A percentile compares a stretch with the other conserved stretches of the same genome.
Evolutionary conservation across 2,113 vertebrate species (phyloP).

Genomic region (Tychaedon coryphoeus): DNA sequence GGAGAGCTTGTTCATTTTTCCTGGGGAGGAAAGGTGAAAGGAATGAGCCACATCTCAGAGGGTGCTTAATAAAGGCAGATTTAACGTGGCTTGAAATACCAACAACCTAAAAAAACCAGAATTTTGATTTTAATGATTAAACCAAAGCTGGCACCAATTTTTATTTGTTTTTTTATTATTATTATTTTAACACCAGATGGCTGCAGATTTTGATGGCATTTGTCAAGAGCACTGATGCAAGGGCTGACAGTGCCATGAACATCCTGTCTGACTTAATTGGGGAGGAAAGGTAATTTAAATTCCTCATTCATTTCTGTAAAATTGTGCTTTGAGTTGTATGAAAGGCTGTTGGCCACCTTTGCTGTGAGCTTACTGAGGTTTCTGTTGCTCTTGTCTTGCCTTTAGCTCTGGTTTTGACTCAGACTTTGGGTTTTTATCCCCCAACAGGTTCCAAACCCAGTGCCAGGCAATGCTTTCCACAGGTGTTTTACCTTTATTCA

Average conservation of each 20-base stretch:
- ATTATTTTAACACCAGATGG: slow-evolving; percentile 73
- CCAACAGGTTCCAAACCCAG: slow-evolving; percentile 77
- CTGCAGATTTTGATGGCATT: slow-evolving; percentile 76
- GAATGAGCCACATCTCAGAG: not conserved
- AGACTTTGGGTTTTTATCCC: not conserved
- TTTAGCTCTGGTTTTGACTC: not conserved
- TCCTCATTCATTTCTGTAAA: not conserved
- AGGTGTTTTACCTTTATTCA: slow-evolving; percentile 58
- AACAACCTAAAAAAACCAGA: not conserved
- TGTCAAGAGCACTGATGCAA: slow-evolving; percentile 56
- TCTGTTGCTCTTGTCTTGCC: not conserved
- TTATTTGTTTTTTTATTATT: not conserved
- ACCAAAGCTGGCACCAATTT: not conserved
- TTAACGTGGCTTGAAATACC: not conserved
- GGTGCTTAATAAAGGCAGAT: not conserved
- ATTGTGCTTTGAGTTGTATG: not conserved
- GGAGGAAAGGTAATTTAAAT: slow-evolving; percentile 78
- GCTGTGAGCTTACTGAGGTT: not conserved
- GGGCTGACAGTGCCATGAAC: slow-evolving; percentile 66
- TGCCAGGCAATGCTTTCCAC: slow-evolving; percentile 61
- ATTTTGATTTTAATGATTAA: not conserved
- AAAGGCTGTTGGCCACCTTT: not conserved
- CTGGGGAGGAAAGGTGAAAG: not conserved
- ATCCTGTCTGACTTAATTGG: slow-evolving; percentile 75
- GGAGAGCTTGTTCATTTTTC: not conserved